Evolutionary conservation across 2,888 invertebrate genomes (phyloP).

Genomic region (Drosophila vallismaia): DNA sequence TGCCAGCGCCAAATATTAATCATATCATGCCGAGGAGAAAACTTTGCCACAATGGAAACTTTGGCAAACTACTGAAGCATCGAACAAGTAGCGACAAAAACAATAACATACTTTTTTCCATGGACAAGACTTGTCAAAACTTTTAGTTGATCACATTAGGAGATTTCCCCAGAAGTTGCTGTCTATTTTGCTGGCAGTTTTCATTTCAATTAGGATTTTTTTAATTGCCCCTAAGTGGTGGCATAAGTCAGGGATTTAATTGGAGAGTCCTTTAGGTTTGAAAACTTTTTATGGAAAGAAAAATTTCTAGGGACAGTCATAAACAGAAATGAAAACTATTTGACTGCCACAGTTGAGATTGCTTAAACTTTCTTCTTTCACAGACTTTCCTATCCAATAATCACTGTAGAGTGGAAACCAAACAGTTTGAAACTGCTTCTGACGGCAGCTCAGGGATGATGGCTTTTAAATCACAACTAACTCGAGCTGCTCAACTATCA

Average conservation of each 20-base stretch:
- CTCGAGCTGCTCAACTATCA: conserved; percentile 24
- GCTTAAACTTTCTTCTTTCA: no score
- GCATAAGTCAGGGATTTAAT: background rate
- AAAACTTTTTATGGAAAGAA: no score
- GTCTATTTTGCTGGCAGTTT: conserved; percentile 3
- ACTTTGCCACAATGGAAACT: conserved; percentile 65
- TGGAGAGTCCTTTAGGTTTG: no score
- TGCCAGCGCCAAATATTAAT: conserved; percentile 57
- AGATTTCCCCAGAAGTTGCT: conserved; percentile 4
- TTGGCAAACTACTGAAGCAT: conserved; percentile 35
- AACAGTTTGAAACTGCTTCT: background rate
- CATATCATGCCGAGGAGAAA: conserved; percentile 43
- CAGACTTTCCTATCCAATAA: no score
- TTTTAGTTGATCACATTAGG: conserved; percentile 35
- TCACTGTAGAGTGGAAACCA: no score
- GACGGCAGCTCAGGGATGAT: background rate
- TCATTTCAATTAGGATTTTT: conserved; percentile 28
- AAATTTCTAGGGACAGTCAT: no score
- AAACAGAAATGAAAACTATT: no score
- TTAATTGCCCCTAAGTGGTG: conserved; percentile 13
- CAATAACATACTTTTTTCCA: conserved; percentile 25
- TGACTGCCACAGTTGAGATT: no score
- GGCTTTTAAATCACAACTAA: conserved; percentile 29
- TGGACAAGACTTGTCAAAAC: conserved; percentile 22
- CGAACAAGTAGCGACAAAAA: conserved; percentile 29